Percentiles rank a stretch among this genome's conserved stretches.
Conservation (phyloP, 2,888 invertebrate species). For the Drosophila austrosaltans region DNA sequence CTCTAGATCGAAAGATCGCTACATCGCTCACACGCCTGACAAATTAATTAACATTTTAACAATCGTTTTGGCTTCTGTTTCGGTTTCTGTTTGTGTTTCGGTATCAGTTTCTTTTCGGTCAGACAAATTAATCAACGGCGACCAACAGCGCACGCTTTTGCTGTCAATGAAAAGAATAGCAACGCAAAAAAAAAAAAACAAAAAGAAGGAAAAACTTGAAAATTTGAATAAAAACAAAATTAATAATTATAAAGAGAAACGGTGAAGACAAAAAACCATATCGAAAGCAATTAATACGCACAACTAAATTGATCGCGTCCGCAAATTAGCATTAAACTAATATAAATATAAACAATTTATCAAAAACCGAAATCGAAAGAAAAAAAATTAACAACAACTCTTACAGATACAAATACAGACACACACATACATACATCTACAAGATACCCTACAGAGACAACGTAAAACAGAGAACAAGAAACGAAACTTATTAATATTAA, state of each 20-base stretch:
- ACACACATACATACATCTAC: slow-evolving; percentile 13
- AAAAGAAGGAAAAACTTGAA: slow-evolving; percentile 52
- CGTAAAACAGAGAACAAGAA: not conserved
- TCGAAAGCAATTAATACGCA: slow-evolving; percentile 59
- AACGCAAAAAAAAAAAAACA: slow-evolving; percentile 50
- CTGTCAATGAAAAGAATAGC: slow-evolving; percentile 59
- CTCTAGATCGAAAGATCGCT: too few relatives aligned
- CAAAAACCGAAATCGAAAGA: slow-evolving; percentile 28
- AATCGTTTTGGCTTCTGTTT: slow-evolving; percentile 64
- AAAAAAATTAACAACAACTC: not conserved
- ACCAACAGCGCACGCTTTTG: slow-evolving; percentile 64
- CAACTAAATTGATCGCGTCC: slow-evolving; percentile 71
- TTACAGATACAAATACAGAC: slow-evolving; percentile 35
- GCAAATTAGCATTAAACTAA: slow-evolving; percentile 58
- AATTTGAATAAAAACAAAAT: slow-evolving; percentile 69
- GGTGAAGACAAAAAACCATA: slow-evolving; percentile 28
- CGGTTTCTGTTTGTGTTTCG: not conserved
- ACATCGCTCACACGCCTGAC: slow-evolving; percentile 56
- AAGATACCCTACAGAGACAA: slow-evolving; percentile 29
- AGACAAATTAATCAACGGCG: slow-evolving; percentile 32
- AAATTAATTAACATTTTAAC: slow-evolving; percentile 72
- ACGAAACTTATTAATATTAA: slow-evolving; percentile 68
- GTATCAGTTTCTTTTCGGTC: slow-evolving; percentile 20
- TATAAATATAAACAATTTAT: slow-evolving; percentile 59
- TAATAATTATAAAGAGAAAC: slow-evolving; percentile 47